A percentile compares a stretch with the other conserved stretches of the same genome.
Evolutionary conservation across 2,797 vertebrate genomes (phyloP).

Genomic region (Acipenser oxyrinchus): DNA sequence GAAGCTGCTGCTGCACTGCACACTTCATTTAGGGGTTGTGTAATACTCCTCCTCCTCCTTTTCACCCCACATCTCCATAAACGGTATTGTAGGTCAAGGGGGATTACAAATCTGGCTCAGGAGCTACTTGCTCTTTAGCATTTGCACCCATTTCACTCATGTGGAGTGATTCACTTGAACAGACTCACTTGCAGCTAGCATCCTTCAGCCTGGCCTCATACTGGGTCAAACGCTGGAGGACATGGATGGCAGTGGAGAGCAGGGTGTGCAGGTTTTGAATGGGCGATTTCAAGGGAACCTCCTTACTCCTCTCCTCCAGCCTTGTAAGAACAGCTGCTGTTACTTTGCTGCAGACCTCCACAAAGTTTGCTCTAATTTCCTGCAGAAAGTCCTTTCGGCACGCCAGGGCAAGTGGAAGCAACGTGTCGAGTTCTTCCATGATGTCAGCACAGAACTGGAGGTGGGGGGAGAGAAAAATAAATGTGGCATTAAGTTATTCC

Average conservation of each 20-base stretch:
- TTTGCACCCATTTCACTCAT: neutral
- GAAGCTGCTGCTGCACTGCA: neutral
- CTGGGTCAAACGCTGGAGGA: conserved; percentile 62
- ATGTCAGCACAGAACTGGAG: conserved; percentile 80
- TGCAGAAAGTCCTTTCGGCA: conserved; percentile 71
- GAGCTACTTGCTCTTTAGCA: neutral
- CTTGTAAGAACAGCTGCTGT: conserved; percentile 65
- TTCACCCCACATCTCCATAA: neutral
- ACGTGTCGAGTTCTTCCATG: conserved; percentile 72
- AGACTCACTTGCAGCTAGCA: conserved; percentile 65
- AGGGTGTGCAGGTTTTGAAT: conserved; percentile 62
- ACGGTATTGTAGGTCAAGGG: neutral
- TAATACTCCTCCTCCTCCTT: neutral
- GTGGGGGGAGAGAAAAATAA: conserved; percentile 32
- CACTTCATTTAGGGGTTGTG: neutral
- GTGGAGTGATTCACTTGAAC: neutral
- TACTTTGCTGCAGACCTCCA: conserved; percentile 75
- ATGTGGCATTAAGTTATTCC: conserved; percentile 39
- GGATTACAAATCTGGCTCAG: conserved; percentile 5
- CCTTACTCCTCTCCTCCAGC: conserved; percentile 67
- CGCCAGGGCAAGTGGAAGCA: conserved; percentile 80
- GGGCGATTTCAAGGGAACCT: conserved; percentile 67
- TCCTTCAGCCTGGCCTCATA: conserved; percentile 70
- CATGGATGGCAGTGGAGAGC: conserved; percentile 67
- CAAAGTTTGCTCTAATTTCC: conserved; percentile 76